These are phyloP conservation scores for Alectoris magna DNA, from an alignment of 2,797 vertebrate species.

Conservation along the genomic window DNA sequence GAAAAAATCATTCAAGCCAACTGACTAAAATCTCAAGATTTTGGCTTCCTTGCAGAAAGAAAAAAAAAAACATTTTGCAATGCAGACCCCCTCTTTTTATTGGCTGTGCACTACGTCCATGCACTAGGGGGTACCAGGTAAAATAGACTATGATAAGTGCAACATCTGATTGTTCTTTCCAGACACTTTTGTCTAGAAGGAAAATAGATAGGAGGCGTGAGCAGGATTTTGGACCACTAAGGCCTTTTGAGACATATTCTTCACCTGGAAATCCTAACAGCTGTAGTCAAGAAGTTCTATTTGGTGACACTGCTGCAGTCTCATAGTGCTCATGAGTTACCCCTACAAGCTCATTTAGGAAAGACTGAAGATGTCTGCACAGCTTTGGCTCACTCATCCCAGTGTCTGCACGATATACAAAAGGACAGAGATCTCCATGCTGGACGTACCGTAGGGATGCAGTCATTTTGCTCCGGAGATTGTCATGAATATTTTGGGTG, in stretches of 20 bases:
- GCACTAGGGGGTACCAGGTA: not conserved
- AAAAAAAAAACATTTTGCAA: not conserved
- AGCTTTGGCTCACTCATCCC: not conserved
- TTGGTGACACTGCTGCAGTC: not conserved
- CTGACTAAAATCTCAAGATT: not conserved
- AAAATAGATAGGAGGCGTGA: not conserved
- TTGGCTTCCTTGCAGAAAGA: not conserved
- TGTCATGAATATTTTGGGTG: fast-evolving
- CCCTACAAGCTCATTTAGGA: not conserved
- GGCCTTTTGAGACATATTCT: not conserved
- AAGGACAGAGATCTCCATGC: not conserved
- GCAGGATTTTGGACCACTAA: not conserved
- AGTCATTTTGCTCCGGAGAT: not conserved
- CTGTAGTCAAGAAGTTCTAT: not conserved
- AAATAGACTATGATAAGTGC: not conserved
- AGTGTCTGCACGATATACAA: not conserved
- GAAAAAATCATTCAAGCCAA: not conserved
- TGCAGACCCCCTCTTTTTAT: not conserved
- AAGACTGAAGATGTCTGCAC: not conserved
- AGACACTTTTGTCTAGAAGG: not conserved
- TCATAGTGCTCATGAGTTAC: not conserved
- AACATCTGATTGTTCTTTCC: not conserved
- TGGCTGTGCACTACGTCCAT: not conserved
- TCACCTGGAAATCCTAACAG: not conserved
- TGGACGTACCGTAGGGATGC: fast-evolving